Conservation (phyloP, 2,113 vertebrate genomes). For the Chrysochloris asiatica region DNA sequence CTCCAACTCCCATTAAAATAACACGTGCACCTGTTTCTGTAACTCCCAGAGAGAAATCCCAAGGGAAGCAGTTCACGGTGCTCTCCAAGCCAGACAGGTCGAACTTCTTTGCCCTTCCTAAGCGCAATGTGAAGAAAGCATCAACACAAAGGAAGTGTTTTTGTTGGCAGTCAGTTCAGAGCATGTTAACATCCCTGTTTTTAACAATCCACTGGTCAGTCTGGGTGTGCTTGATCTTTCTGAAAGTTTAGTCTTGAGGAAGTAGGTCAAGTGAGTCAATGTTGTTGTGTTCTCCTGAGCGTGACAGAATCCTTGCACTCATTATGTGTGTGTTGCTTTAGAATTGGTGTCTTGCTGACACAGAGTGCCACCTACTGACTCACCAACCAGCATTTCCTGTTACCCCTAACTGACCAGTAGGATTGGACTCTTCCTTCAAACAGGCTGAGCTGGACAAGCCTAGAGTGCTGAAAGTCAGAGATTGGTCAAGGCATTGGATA, state of each 20-base stretch:
- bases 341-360: constrained; percentile 28
- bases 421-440: background rate
- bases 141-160: constrained; percentile 59
- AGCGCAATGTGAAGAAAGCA: constrained; percentile 49
- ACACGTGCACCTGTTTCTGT: background rate
- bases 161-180: constrained; percentile 67
- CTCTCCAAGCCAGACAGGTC: constrained; percentile 58
- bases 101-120: constrained; percentile 64
- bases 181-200: constrained; percentile 65
- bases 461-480: background rate
- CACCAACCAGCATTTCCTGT: constrained; percentile 42
- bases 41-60: background rate
- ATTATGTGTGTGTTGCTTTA: background rate
- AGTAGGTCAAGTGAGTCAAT: constrained; percentile 64
- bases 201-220: constrained; percentile 61
- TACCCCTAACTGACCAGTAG: constrained; percentile 26
- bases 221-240: constrained; percentile 63
- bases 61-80: background rate
- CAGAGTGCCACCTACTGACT: constrained; percentile 63
- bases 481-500: background rate
- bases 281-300: constrained; percentile 2
- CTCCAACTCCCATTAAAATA: constrained; percentile 46
- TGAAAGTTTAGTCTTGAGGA: constrained; percentile 69
- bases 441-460: background rate
- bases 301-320: constrained; percentile 13